Evolutionary conservation across 2,888 invertebrate genomes (phyloP), one percentile per base, ranked within the genome.

Genomic region (Criorhina ranunculi): DNA sequence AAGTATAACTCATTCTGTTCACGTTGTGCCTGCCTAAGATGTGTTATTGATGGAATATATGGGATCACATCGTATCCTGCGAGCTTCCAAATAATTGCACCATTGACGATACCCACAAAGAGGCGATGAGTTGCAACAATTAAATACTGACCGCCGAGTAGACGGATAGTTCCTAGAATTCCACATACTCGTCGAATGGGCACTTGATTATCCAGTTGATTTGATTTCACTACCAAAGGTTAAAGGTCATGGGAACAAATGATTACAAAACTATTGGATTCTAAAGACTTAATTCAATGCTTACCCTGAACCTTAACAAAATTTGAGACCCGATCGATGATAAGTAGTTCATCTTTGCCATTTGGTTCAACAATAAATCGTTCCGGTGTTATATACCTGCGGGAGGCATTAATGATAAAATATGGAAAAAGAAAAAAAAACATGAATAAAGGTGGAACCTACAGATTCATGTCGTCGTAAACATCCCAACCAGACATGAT

Each of bases 341-440:
- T 94, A 88, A 98, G 93, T 76, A 97, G 92, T 90, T 97, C 96
- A 17, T 94, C 94, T 87, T 94, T 94, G 57, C 94, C 93, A 86
- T 95, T 94, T 11, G 98, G 96, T 91, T 97, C 97, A 87, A 98
- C 93, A 89, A 95, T 96, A 92, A 98, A 97, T 91, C 96, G 96
- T 89, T 98, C 98, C 62, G 96, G 94, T n/a, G 97, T 97, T 87
- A 95, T 95, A 88, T 97, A 97, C 88, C 96, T 97, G 64, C 15
- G 15, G 9, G 3, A 29, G 11, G 0, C 40, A 40, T 3, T 37
- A 8, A 6, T 8, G n/a, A 44, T 9, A 6, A 51, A 33, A 55
- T 31, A 17, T 49, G 37, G 35, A 59, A 66, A 59, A n/a, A 3
- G 6, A 57, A 4, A 24, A 24, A 53, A 66, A 59, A n/a, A 3